phyloP scores from a whole-genome alignment of 2,113 vertebrate genomes.

The Todiramphus saurophagus region DNA sequence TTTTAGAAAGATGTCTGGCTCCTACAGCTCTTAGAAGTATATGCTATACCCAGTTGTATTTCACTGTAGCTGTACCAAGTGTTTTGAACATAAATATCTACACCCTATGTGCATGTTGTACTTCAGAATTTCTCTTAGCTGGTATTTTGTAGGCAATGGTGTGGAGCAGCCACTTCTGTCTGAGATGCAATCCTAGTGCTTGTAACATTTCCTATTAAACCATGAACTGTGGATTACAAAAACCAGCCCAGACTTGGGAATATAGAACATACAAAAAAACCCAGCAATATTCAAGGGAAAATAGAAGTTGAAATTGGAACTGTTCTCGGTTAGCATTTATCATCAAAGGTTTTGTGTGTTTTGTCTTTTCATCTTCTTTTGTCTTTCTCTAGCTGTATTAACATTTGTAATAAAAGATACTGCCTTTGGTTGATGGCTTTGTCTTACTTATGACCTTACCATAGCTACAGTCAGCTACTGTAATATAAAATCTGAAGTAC shows the following conservation, averaged over 20 bases:
- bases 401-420: background rate
- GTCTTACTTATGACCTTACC: background rate
- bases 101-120: rapidly evolving
- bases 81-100: background rate
- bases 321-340: background rate
- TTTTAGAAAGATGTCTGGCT: rapidly evolving
- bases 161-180: background rate
- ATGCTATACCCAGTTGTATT: background rate
- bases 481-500: background rate
- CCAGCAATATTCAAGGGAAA: background rate
- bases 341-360: rapidly evolving
- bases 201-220: background rate
- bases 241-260: background rate
- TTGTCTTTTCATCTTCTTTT: too few species aligned
- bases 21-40: background rate
- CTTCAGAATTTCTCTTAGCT: background rate
- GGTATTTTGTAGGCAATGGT: background rate
- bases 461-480: background rate
- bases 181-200: background rate
- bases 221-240: background rate
- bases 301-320: background rate
- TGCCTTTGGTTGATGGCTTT: background rate
- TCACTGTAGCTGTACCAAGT: background rate
- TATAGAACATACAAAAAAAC: rapidly evolving
- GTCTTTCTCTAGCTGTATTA: background rate